Base-by-base conservation (phyloP, 2,888 invertebrate species). In the Cerceris ruficornis region DNA sequence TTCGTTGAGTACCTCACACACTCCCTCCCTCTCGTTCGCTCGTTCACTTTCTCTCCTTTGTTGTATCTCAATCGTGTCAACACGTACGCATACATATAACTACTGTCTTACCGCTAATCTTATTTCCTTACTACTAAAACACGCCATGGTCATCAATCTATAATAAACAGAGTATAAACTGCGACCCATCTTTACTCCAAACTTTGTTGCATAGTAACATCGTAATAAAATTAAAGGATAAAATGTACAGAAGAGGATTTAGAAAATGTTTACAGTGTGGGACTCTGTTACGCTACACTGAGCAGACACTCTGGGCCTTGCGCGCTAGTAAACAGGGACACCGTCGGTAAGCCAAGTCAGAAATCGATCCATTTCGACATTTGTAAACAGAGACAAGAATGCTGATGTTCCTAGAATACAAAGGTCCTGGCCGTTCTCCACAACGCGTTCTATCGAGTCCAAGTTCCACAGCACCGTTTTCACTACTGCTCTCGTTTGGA, bases 201-300 rank as follows among this genome's bases (percentile, higher is more conserved):
- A 81, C 78, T 80, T 84, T 77, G 80, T 72, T 74, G 73, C 69
- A 72, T 72, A 81, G 65, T 85, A 85, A 88, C 86, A 88, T 85
- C 78, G 87, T 90, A 89, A 87, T 89, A 90, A 89, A 91, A 87
- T 90, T 88, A 89, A 85, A 85, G 80, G 90, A 89, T 88, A 90
- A 91, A 92, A 91, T 92, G 90, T 92, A 92, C 92, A 92, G 89
- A 91, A 90, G 89, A 90, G 88, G 85, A 83, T 88, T 90, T 87
- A 90, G 88, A 87, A 89, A 91, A 91, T 83, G 84, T 88, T 79
- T 87, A 86, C 78, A 87, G 72, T 82, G 68, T 72, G 89, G 90
- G 91, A 92, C 90, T 75, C 91, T 82, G 84, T 90, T 88, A 89
- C 89, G 79, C 88, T 88, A 85, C 72, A 81, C 90, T 88, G 89